A percentile compares a stretch with the other conserved stretches of the same genome.
These are phyloP conservation scores for Agriotes lineatus DNA, from an alignment of 2,888 invertebrate species.

Conservation along the genomic window DNA sequence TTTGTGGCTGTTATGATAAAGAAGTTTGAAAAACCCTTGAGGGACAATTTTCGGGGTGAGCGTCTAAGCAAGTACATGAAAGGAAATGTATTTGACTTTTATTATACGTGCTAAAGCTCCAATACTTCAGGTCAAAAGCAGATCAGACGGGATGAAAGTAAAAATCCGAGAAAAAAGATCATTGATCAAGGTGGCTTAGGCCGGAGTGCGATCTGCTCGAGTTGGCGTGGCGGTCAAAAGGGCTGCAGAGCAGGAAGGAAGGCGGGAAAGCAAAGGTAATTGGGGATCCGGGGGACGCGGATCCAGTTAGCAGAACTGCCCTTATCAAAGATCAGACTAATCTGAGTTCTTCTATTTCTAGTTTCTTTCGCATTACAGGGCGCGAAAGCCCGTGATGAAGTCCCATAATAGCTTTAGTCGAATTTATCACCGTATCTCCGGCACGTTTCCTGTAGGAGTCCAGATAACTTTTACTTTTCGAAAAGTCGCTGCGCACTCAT, in stretches of 20 bases:
- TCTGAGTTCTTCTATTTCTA: constrained; percentile 63
- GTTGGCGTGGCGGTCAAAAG: constrained; percentile 42
- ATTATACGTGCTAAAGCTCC: constrained; percentile 30
- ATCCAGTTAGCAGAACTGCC: constrained; percentile 51
- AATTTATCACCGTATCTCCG: constrained; percentile 63
- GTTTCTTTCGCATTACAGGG: constrained; percentile 60
- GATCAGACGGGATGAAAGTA: constrained; percentile 48
- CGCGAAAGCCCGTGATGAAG: constrained; percentile 60
- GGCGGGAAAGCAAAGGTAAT: constrained; percentile 53
- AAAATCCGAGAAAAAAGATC: constrained; percentile 52
- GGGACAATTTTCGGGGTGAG: constrained; percentile 29
- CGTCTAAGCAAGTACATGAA: constrained; percentile 28
- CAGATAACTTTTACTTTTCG: constrained; percentile 57
- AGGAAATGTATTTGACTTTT: constrained; percentile 36
- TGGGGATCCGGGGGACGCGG: constrained; percentile 49
- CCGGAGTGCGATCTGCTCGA: constrained; percentile 41
- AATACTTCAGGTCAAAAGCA: constrained; percentile 38
- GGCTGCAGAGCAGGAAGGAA: constrained; percentile 47
- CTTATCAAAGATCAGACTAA: constrained; percentile 62
- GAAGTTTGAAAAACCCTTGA: constrained; percentile 24
- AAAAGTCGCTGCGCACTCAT: constrained; percentile 55
- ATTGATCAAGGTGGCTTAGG: constrained; percentile 52
- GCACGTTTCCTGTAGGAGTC: constrained; percentile 57
- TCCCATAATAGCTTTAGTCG: constrained; percentile 60
- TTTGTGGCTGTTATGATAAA: constrained; percentile 16